Percentiles rank a stretch among this genome's conserved stretches.
Conservation (phyloP, 2,797 vertebrate species). For the Eulemur mongoz region DNA sequence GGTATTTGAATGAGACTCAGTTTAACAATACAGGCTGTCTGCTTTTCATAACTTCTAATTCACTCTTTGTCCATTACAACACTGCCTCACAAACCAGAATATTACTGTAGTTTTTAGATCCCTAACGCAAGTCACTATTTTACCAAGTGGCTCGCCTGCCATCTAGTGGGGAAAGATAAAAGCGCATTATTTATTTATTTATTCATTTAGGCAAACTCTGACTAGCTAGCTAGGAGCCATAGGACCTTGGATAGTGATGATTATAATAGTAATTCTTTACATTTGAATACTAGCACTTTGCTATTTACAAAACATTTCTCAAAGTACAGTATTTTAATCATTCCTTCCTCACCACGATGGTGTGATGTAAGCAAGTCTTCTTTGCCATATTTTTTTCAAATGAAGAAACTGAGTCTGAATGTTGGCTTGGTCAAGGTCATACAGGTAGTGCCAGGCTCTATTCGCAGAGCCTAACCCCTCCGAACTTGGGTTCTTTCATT, state of each 20-base stretch:
- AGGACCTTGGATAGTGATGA: background rate
- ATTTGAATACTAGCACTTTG: background rate
- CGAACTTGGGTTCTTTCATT: background rate
- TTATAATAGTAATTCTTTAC: background rate
- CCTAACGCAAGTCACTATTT: background rate
- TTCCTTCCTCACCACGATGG: background rate
- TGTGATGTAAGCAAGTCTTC: background rate
- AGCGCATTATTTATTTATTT: background rate
- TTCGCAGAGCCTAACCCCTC: background rate
- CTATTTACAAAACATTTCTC: slow-evolving; percentile 4
- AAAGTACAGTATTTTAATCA: background rate
- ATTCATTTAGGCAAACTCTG: background rate
- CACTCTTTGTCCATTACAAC: background rate
- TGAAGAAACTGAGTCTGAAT: background rate
- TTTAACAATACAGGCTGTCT: background rate
- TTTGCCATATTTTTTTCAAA: background rate
- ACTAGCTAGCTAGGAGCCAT: background rate
- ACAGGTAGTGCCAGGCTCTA: background rate
- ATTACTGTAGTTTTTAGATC: background rate
- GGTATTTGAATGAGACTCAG: background rate
- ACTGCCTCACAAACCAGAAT: background rate
- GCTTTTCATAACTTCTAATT: background rate
- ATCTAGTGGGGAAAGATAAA: slow-evolving; percentile 49
- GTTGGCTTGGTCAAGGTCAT: background rate
- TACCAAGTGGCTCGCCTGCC: slow-evolving; percentile 55